Evolutionary conservation across 2,113 vertebrate genomes (phyloP), one percentile per base, ranked within the genome.

Genomic region (Arizona elegans): DNA sequence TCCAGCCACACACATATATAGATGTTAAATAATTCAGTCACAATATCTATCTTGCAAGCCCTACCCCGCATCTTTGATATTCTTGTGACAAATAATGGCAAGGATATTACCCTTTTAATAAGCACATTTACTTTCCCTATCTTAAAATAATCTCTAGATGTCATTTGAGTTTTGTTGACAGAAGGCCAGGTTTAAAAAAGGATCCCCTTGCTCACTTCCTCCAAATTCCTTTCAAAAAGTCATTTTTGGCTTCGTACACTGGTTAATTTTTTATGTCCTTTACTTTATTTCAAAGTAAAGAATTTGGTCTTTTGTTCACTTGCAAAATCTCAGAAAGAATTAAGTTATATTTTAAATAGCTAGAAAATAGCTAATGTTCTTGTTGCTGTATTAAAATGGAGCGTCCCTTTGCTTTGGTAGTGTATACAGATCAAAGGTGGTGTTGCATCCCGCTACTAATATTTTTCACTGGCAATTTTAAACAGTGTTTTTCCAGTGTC

Each of bases 361-460:
- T 97, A 94, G 95, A 96, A 98, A 98, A 96, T 88, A 97, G 94
- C 96, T 96, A 97, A 96, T 19, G 3, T 94, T 97, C 95, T 94
- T 98, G 96, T 96, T 96, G 97, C 95, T 88, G 94, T 97, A 95
- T 96, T 97, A 97, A 97, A 97, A 94, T 54, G 96, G 96, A 97
- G 96, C 97, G 97, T 97, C 95, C 97, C 96, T 98, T 98, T 98
- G 97, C 97, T 97, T 96, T 94, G 94, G 96, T 95, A 97, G 97
- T 96, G 97, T 98, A 97, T 97, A 97, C 6, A 97, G 97, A 98
- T 98, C 97, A 98, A 98, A 98, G 97, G 95, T 96, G 95, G 96
- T 94, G 97, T 98, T 98, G 97, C 97, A 98, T 98, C 97, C 97
- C 98, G 97, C 97, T 96, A 97, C 98, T 98, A 98, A 98, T 98